Conservation (phyloP, 2,888 invertebrate species). For the Tenthredo livida region DNA sequence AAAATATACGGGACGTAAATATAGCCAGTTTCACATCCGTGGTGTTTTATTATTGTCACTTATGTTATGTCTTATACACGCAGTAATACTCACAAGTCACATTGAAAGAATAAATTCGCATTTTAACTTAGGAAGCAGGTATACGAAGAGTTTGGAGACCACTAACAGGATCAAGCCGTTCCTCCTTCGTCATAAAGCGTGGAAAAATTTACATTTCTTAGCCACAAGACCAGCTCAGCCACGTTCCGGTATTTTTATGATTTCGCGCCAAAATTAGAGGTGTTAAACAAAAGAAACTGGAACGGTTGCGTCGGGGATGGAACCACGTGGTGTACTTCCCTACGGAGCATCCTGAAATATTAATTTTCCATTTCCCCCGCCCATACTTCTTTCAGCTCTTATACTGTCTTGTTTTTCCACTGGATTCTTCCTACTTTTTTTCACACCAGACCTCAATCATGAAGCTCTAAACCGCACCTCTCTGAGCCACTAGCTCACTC, state of each 20-base stretch:
- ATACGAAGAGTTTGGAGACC: neutral
- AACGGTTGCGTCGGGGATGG: neutral
- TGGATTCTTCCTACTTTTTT: constrained; percentile 54
- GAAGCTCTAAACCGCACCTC: constrained; percentile 51
- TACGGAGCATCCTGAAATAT: constrained; percentile 53
- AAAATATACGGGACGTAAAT: constrained; percentile 20
- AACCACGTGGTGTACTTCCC: constrained; percentile 25
- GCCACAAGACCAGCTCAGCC: neutral
- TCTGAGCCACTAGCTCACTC: constrained; percentile 57
- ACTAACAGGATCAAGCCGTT: constrained; percentile 27
- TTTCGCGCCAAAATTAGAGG: constrained; percentile 43
- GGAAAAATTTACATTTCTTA: constrained; percentile 22
- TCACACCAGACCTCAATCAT: constrained; percentile 55
- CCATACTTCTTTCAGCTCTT: constrained; percentile 53
- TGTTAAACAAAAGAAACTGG: constrained; percentile 41
- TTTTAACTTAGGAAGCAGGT: neutral
- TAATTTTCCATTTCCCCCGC: constrained; percentile 59
- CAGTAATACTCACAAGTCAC: constrained; percentile 18
- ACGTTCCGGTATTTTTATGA: constrained; percentile 31
- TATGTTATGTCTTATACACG: neutral
- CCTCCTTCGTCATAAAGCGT: constrained; percentile 13
- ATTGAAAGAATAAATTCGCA: constrained; percentile 16
- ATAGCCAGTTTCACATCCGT: neutral
- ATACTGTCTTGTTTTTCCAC: constrained; percentile 57
- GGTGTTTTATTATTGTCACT: neutral